phyloP scores from a whole-genome alignment of 1,140 invertebrate genomes.

The Artemia franciscana region DNA sequence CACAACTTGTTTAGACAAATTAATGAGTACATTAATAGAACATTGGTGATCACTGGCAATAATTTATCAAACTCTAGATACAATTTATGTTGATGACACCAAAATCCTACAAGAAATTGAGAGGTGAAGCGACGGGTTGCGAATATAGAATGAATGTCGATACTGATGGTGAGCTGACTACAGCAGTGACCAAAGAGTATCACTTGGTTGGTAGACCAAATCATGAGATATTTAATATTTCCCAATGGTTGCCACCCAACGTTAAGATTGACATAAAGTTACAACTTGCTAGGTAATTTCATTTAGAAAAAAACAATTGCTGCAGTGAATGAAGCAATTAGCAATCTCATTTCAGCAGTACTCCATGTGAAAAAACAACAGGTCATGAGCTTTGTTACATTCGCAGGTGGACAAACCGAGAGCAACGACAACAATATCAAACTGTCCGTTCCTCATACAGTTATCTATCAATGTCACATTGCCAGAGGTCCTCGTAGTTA shows the following conservation, averaged over 20 bases:
- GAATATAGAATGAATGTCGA: neutral
- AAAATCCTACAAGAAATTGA: neutral
- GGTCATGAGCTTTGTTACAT: neutral
- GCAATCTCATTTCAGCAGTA: neutral
- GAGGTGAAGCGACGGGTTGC: neutral
- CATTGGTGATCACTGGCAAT: neutral
- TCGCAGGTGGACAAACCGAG: neutral
- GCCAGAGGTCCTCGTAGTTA: neutral
- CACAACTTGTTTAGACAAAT: neutral
- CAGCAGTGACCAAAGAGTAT: neutral
- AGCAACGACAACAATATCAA: neutral
- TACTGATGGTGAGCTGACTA: neutral
- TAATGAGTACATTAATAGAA: neutral
- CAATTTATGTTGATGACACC: neutral
- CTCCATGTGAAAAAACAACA: neutral
- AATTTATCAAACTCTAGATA: neutral
- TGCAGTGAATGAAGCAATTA: neutral
- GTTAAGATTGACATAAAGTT: neutral
- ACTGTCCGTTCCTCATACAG: neutral
- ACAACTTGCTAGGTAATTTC: neutral
- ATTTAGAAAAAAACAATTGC: neutral
- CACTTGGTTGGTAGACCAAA: neutral
- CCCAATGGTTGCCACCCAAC: neutral
- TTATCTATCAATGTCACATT: neutral
- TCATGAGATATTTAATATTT: neutral